Conservation (phyloP, 2,888 invertebrate genomes). For the Lasioglossum leucozonium region DNA sequence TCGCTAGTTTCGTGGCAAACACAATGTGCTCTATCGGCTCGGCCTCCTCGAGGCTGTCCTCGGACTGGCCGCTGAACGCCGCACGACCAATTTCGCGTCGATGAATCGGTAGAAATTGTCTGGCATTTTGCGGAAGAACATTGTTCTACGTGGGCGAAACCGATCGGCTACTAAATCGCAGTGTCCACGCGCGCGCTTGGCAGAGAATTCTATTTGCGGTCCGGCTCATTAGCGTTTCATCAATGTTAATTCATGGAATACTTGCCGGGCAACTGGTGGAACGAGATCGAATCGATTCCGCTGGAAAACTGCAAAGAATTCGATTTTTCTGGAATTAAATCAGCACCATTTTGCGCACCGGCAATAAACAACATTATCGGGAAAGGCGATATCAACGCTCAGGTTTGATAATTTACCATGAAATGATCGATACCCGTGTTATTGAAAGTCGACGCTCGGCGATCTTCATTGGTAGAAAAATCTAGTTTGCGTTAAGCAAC, state of each 20-base stretch:
- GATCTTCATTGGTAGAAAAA: background rate
- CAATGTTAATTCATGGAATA: constrained; percentile 15
- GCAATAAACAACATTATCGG: background rate
- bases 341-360: background rate
- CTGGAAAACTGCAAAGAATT: background rate
- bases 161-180: constrained; percentile 15
- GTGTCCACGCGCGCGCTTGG: background rate
- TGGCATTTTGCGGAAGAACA: constrained; percentile 32
- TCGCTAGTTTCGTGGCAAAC: constrained; percentile 60
- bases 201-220: constrained; percentile 41
- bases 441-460: background rate
- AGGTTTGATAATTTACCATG: background rate
- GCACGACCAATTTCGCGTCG: constrained; percentile 46
- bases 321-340: background rate
- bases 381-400: background rate
- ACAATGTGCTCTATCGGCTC: constrained; percentile 57
- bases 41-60: constrained; percentile 39
- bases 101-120: constrained; percentile 48
- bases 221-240: constrained; percentile 11
- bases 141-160: background rate
- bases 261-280: background rate
- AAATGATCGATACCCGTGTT: background rate
- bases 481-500: background rate
- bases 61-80: constrained; percentile 47
- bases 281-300: constrained; percentile 7